These are phyloP conservation scores for Garrulus glandarius DNA, from an alignment of 2,797 vertebrate genomes.

Conservation along the genomic window DNA sequence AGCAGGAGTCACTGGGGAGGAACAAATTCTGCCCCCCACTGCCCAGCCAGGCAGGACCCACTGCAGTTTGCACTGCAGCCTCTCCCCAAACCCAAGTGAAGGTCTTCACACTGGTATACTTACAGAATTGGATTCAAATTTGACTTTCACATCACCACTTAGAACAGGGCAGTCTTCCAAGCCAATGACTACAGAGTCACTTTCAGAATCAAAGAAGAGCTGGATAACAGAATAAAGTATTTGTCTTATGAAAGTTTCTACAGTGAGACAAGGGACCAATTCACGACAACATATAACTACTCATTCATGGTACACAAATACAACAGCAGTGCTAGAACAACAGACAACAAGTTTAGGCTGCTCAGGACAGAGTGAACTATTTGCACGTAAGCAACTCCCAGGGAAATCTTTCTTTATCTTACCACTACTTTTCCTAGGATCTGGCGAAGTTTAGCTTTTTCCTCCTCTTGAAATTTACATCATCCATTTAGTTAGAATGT, in stretches of 20 bases:
- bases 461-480: not conserved
- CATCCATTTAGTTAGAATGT: not conserved
- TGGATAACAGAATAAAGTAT: constrained; percentile 47
- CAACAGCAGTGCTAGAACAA: not conserved
- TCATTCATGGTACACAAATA: not conserved
- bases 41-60: not conserved
- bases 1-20: not conserved
- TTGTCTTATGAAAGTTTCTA: not conserved
- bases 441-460: not conserved
- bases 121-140: constrained; percentile 88
- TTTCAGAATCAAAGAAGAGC: constrained; percentile 87
- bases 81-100: not conserved
- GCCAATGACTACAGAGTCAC: constrained; percentile 82
- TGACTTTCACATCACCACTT: constrained; percentile 89
- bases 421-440: not conserved
- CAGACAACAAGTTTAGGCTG: not conserved
- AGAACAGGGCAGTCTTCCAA: constrained; percentile 83
- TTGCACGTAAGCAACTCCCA: not conserved
- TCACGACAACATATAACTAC: not conserved
- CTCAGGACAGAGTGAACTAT: not conserved
- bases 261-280: not conserved
- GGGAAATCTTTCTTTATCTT: not conserved
- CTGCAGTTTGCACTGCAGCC: not conserved
- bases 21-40: not conserved
- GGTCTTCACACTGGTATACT: constrained; percentile 65